Base-by-base conservation (phyloP, 2,888 invertebrate genomes). In the Acronicta alni region DNA sequence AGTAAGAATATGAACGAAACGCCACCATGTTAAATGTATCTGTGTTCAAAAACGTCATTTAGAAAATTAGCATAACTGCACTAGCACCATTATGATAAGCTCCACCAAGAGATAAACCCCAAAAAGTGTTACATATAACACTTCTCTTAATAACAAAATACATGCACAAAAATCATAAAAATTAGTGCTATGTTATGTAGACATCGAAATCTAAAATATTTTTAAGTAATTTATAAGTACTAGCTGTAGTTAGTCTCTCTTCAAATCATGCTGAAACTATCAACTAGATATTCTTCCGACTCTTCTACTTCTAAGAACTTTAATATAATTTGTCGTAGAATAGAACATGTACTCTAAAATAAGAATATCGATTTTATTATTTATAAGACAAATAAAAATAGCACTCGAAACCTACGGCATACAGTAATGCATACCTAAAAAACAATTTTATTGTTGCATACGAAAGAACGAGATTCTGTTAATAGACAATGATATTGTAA, bases 261-360 rank as follows among this genome's bases (percentile, higher is more conserved):
- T 71, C 49, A 80, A 81, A 77, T 78, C 78, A 74, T 77, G 69
- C 78, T 78, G 72, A 75, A 77, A 79, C 77, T 81, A 78, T 79
- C 75, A 53, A 64, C 74, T 76, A 80, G 74, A 76, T 71, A 69
- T 74, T 82, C 80, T 80, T 84, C 70, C 77, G 47, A 77, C 74
- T 82, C 78, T 83, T 80, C 77, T 83, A 81, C 75, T 73, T 75
- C 68, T 80, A 77, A 77, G 75, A 77, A 78, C 59, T 77, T 57
- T 75, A 70, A 54, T 77, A 79, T 81, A 75, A 77, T 85, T 89
- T 89, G 93, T 93, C 93, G 93, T 92, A 92, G 93, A 93, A 93
- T 93, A 92, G 93, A 93, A 93, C 93, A 93, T 92, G 92, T 91
- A 91, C 87, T 85, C 82, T 82, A 84, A 82, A 81, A 80, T 80